phyloP scores from a whole-genome alignment of 2,797 vertebrate genomes.

The Danio jaintianensis region DNA sequence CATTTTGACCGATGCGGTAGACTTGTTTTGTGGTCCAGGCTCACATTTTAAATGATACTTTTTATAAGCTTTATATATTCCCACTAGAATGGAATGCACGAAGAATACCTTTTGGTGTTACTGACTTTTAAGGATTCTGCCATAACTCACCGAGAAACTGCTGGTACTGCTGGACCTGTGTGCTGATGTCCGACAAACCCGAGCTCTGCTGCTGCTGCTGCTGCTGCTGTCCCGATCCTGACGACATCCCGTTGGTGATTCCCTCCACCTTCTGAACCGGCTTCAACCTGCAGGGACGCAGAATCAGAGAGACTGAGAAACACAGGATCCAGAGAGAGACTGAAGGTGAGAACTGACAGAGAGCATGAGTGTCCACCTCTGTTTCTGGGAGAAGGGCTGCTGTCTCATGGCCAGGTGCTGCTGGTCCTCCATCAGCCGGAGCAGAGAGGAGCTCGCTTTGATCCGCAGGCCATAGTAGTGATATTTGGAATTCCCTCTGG shows the following conservation, averaged over 20 bases:
- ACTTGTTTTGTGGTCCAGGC: too few species aligned
- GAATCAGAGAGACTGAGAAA: background rate
- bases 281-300: conserved; percentile 82
- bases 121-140: background rate
- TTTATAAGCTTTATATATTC: too few species aligned
- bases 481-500: conserved; percentile 94
- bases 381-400: conserved; percentile 95
- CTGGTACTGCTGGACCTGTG: conserved; percentile 96
- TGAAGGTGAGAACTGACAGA: background rate
- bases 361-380: conserved; percentile 77
- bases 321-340: background rate
- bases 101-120: background rate
- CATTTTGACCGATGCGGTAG: too few species aligned
- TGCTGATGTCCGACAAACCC: conserved; percentile 91
- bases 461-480: conserved; percentile 95
- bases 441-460: conserved; percentile 90
- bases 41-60: too few species aligned
- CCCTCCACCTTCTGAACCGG: conserved; percentile 94
- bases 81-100: too few species aligned
- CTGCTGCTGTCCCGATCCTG: conserved; percentile 83
- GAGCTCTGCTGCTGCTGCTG: conserved; percentile 83
- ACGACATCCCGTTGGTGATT: conserved; percentile 90
- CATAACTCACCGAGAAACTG: conserved; percentile 89
- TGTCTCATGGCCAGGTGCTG: conserved; percentile 95
- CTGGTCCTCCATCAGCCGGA: conserved; percentile 93